Evolutionary conservation across 2,888 invertebrate species (phyloP).

Genomic region (Prenolepis imparis): DNA sequence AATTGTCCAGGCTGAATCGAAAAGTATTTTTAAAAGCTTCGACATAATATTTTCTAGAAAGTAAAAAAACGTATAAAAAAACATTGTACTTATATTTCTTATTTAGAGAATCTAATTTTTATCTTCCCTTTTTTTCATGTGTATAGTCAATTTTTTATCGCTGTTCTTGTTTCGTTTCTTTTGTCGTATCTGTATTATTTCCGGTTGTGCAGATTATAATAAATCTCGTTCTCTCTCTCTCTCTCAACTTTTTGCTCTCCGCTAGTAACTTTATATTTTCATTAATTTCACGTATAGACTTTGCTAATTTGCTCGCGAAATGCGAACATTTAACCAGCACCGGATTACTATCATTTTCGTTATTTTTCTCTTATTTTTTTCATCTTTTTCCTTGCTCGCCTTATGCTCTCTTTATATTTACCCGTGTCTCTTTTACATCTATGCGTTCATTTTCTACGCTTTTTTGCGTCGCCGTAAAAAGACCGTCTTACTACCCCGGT

Average conservation of each 20-base stretch:
- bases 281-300: constrained; percentile 21
- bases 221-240: constrained; percentile 10
- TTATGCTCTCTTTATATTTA: constrained; percentile 41
- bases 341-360: constrained; percentile 26
- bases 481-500: constrained; percentile 5
- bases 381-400: not conserved
- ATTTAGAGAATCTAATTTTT: not conserved
- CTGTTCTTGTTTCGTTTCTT: constrained; percentile 5
- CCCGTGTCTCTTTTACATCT: constrained; percentile 5
- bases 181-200: constrained; percentile 12
- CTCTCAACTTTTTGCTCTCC: constrained; percentile 9
- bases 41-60: not conserved
- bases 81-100: not conserved
- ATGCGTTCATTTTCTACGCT: constrained; percentile 38
- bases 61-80: not conserved
- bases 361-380: not conserved
- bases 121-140: not conserved
- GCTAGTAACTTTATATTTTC: constrained; percentile 20
- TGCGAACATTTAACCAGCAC: constrained; percentile 29
- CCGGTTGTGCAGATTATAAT: not conserved
- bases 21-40: not conserved
- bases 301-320: constrained; percentile 40
- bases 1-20: constrained; percentile 16
- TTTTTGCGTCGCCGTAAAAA: constrained; percentile 45
- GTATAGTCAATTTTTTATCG: not conserved